phyloP scores from a whole-genome alignment of 2,888 invertebrate genomes.

The Calliopum simillimum region DNA sequence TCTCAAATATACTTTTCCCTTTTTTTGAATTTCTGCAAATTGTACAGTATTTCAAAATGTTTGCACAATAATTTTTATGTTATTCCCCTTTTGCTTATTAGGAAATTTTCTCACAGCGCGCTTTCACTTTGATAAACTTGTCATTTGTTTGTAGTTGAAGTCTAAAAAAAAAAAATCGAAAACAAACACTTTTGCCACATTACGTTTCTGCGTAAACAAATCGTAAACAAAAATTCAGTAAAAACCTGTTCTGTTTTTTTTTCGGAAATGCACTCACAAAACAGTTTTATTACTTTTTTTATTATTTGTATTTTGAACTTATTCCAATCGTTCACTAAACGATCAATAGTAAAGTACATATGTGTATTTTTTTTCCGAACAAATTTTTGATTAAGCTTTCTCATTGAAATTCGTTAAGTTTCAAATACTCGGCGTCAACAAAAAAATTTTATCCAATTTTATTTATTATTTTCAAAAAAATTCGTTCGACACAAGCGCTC shows the following conservation, averaged over 20 bases:
- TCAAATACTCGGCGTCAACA: neutral
- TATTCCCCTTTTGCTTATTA: neutral
- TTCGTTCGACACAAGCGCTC: conserved; percentile 10
- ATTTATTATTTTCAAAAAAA: neutral
- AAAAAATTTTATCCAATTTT: neutral
- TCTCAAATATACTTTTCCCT: neutral
- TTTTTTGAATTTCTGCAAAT: neutral
- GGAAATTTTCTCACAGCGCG: conserved; percentile 1
- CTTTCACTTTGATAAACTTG: conserved; percentile 14
- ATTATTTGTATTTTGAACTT: neutral
- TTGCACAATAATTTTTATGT: neutral
- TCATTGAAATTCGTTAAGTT: neutral
- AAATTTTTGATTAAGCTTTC: neutral
- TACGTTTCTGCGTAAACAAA: conserved; percentile 8
- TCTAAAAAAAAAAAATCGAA: too few species aligned
- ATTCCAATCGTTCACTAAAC: neutral
- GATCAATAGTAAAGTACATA: conserved; percentile 19
- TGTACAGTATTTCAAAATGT: neutral
- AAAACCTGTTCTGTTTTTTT: neutral
- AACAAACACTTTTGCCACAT: neutral
- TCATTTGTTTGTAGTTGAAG: neutral
- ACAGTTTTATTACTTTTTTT: neutral
- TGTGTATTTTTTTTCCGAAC: neutral
- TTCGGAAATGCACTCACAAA: neutral
- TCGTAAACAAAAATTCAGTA: conserved; percentile 20